Evolutionary conservation across 2,797 vertebrate genomes (phyloP).

Genomic region (Pangasius djambal): DNA sequence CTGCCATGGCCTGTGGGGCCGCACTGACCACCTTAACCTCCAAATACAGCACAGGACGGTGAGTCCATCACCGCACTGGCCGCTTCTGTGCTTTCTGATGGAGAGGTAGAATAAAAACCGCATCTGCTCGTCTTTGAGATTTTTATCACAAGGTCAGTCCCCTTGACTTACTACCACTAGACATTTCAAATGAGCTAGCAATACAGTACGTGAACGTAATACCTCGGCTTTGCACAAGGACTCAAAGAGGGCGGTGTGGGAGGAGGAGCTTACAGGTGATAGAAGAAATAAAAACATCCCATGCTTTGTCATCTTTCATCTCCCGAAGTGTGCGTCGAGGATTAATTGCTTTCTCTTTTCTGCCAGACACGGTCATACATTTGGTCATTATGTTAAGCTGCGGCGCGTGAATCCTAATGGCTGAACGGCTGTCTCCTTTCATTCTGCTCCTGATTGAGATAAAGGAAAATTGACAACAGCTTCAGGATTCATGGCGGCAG

Average conservation of each 20-base stretch:
- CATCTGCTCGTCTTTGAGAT: neutral
- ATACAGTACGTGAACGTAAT: neutral
- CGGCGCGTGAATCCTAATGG: constrained; percentile 63
- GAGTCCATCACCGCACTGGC: neutral
- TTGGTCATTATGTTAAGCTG: constrained; percentile 71
- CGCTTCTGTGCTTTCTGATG: neutral
- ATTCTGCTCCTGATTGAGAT: constrained; percentile 56
- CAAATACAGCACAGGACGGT: constrained; percentile 15
- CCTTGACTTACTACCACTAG: constrained; percentile 6
- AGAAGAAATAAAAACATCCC: constrained; percentile 58
- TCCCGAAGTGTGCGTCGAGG: constrained; percentile 52
- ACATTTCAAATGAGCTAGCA: neutral
- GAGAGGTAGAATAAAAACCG: neutral
- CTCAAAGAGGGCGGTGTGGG: neutral
- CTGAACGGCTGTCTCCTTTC: constrained; percentile 56
- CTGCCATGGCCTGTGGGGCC: constrained; percentile 9
- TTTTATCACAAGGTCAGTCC: neutral
- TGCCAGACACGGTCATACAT: constrained; percentile 66
- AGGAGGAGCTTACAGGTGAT: constrained; percentile 41
- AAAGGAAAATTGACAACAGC: constrained; percentile 54
- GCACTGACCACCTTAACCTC: constrained; percentile 13
- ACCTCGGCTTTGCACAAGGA: neutral
- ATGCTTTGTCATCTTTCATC: constrained; percentile 63
- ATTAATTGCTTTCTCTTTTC: constrained; percentile 72
- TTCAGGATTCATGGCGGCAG: constrained; percentile 31